phyloP scores from a whole-genome alignment of 2,888 invertebrate genomes.

The Sceliomorpha sp. region DNA sequence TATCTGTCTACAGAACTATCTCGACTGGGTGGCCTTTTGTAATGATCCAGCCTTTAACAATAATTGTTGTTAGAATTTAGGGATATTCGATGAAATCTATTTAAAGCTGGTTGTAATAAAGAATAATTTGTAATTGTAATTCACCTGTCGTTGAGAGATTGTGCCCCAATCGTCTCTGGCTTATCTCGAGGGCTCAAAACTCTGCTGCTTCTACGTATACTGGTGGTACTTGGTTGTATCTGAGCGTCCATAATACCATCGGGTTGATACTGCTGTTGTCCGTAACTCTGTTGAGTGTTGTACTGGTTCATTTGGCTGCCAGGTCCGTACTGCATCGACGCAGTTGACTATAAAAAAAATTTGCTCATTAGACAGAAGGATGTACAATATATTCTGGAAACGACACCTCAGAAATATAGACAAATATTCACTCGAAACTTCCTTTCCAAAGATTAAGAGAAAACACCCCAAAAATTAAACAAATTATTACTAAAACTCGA shows the following conservation, averaged over 20 bases:
- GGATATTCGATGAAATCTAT: neutral
- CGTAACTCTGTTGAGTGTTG: slow-evolving; percentile 68
- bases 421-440: neutral
- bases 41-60: slow-evolving; percentile 95
- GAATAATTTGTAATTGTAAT: no score
- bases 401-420: no score
- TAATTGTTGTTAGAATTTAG: no score
- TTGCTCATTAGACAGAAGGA: neutral
- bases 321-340: slow-evolving; percentile 71
- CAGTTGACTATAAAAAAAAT: slow-evolving; percentile 60
- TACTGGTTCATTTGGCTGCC: slow-evolving; percentile 73
- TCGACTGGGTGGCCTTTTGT: slow-evolving; percentile 93
- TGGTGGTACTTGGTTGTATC: slow-evolving; percentile 69
- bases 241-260: slow-evolving; percentile 67
- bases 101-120: neutral
- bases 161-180: slow-evolving; percentile 68
- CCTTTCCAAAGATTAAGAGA: no score
- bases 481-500: no score
- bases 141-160: slow-evolving; percentile 77
- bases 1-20: slow-evolving; percentile 93
- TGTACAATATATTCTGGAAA: neutral
- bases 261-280: slow-evolving; percentile 71
- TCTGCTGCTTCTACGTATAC: slow-evolving; percentile 77
- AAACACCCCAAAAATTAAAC: no score
- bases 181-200: slow-evolving; percentile 75